Evolutionary conservation across 30 jellyfish, hydroid and myxozoan species (phyloP), one percentile per base, ranked within the genome.

Genomic region (Aurelia sp.): DNA sequence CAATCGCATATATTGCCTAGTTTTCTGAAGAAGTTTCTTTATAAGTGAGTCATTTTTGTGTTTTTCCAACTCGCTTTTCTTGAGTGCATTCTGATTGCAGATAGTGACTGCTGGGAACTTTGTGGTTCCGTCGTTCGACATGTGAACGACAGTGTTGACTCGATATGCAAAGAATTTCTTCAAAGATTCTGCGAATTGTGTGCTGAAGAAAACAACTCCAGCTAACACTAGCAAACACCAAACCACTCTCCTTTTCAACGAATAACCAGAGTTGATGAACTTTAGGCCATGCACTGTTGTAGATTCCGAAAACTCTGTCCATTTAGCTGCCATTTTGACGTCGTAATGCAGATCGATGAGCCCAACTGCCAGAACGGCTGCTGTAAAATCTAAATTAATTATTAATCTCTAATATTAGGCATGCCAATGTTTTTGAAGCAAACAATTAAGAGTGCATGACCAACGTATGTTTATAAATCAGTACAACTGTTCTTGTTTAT

Each of bases 21-120:
- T 44, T 13, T n/a, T 11, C 16, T 6, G 37, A 3, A 78, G 58
- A 5, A 78, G 79, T 53, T 62, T 33, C 17, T 78, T 60, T 18
- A 78, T 69, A 1, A 17, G 44, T 21, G 89, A 59, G 62, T 78
- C 72, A 35, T 63, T 50, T 47, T 20, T 37, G 48, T 62, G 65
- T 41, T 35, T 62, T 23, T 78, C 89, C 71, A 63, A 31, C 33
- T 78, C 58, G 73, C 89, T 78, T 62, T 53, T 68, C 57, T 86
- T 66, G 11, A 85, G 76, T 8, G 84, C 68, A 55, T 85, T 85
- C 58, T 58, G 77, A 47, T 85, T 85, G 84, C 94, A 85, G 13
- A 85, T 85, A 30, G 94, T 85, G 16, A 85, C 51, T n/a, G 88
- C 88, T 7, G 94, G 94, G 66, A 85, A 85, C 17, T 62, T 68